Percentiles rank a stretch among this genome's conserved stretches.
These are phyloP conservation scores for Tenualosa ilisha DNA, from an alignment of 2,797 vertebrate species.

Conservation along the genomic window DNA sequence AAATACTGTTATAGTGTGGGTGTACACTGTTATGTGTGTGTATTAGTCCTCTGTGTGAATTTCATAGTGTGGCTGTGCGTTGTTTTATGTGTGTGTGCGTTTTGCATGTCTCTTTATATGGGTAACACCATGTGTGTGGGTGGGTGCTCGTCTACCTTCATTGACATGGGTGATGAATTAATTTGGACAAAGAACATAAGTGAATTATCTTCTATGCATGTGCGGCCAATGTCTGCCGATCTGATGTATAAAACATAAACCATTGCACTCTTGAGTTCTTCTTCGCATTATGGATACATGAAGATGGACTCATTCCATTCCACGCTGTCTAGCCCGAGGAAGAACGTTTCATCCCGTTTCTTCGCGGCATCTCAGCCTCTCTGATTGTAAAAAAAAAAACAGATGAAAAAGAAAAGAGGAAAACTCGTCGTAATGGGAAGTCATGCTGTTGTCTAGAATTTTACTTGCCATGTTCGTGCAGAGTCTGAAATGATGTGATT, in stretches of 20 bases:
- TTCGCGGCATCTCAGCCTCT: neutral
- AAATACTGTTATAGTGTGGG: neutral
- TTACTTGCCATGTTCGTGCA: neutral
- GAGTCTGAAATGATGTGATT: slow-evolving; percentile 7
- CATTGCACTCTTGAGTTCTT: neutral
- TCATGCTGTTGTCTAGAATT: slow-evolving; percentile 9
- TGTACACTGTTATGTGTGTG: neutral
- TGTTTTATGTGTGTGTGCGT: neutral
- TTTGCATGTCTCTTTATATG: neutral
- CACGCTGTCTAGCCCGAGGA: neutral
- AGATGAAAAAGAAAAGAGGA: neutral
- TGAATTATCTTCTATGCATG: neutral
- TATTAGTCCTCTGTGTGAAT: neutral
- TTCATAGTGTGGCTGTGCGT: neutral
- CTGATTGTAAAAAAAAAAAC: neutral
- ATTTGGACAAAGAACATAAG: neutral
- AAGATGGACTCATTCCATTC: neutral
- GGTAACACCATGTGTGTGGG: neutral
- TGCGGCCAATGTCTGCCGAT: neutral
- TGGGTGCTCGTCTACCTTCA: neutral
- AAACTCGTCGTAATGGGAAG: neutral
- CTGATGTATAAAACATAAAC: neutral
- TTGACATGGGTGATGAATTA: neutral
- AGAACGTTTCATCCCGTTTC: neutral
- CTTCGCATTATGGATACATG: neutral